These are phyloP conservation scores for Micrastur ruficollis DNA, from an alignment of 2,797 vertebrate species.

Conservation along the genomic window DNA sequence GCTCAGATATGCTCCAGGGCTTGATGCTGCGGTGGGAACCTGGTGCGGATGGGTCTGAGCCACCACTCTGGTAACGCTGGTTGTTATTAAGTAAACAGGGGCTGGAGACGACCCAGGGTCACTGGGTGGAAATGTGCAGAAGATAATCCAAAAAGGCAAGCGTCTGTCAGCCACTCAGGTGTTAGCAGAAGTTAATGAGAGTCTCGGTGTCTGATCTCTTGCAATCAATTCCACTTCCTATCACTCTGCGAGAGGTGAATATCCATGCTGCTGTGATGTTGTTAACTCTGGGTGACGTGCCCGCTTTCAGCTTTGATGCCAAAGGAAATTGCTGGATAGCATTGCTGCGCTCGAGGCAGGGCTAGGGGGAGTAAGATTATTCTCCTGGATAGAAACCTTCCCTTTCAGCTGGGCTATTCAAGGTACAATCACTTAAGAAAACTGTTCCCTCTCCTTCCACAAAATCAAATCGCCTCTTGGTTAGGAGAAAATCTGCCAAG, in stretches of 20 bases:
- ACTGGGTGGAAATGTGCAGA: background rate
- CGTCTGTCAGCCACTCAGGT: background rate
- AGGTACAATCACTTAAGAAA: background rate
- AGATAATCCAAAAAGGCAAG: background rate
- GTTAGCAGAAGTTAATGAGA: slow-evolving; percentile 1
- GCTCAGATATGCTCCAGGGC: background rate
- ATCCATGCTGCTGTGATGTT: background rate
- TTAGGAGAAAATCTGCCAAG: background rate
- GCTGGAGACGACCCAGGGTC: background rate
- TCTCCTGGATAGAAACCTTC: background rate
- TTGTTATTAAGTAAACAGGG: background rate
- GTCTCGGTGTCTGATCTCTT: background rate
- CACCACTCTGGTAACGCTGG: rapidly evolving
- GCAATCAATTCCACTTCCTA: background rate
- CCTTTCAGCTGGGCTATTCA: background rate
- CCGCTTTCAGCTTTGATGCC: background rate
- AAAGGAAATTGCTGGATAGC: background rate
- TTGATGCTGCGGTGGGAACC: background rate
- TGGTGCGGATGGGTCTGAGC: background rate
- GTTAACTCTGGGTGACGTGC: background rate
- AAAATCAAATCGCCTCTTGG: background rate
- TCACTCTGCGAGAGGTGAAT: background rate
- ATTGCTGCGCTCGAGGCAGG: background rate
- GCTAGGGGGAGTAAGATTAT: background rate
- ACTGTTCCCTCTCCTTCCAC: background rate